These are phyloP conservation scores for Calephelis virginiensis DNA, from an alignment of 1,140 invertebrate genomes.

Conservation along the genomic window DNA sequence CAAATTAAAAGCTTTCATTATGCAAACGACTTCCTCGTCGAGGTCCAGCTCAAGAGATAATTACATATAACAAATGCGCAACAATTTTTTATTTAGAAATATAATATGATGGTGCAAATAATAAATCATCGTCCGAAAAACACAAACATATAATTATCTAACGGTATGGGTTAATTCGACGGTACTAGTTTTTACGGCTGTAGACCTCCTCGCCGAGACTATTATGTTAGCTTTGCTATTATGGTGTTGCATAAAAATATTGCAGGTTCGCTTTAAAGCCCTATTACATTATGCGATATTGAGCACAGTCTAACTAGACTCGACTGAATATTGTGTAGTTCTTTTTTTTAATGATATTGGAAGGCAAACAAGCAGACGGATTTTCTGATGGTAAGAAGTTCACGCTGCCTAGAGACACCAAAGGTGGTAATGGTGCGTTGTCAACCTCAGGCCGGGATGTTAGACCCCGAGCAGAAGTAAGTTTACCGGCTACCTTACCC, in stretches of 20 bases:
- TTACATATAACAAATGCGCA: slow-evolving; percentile 14
- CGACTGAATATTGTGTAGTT: too few species aligned
- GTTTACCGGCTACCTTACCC: too few species aligned
- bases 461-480: too few species aligned
- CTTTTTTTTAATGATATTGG: too few species aligned
- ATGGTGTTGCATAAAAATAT: background rate
- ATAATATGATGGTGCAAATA: slow-evolving; percentile 7
- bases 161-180: slow-evolving; percentile 2
- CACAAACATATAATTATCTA: slow-evolving; percentile 10
- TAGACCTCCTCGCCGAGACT: background rate
- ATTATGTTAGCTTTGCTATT: background rate
- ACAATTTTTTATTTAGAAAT: slow-evolving; percentile 16
- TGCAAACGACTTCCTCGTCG: slow-evolving; percentile 16
- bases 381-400: too few species aligned
- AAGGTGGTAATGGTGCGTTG: too few species aligned
- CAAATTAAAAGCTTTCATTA: slow-evolving; percentile 14
- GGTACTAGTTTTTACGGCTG: slow-evolving; percentile 3
- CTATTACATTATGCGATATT: too few species aligned
- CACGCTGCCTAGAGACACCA: too few species aligned
- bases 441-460: too few species aligned
- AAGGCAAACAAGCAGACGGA: too few species aligned
- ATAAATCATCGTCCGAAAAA: slow-evolving; percentile 11
- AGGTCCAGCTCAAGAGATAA: slow-evolving; percentile 9
- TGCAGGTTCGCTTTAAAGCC: background rate
- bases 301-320: too few species aligned